A percentile compares a stretch with the other conserved stretches of the same genome.
phyloP scores from a whole-genome alignment of 2,113 vertebrate species.

The Ramphastos sulfuratus region DNA sequence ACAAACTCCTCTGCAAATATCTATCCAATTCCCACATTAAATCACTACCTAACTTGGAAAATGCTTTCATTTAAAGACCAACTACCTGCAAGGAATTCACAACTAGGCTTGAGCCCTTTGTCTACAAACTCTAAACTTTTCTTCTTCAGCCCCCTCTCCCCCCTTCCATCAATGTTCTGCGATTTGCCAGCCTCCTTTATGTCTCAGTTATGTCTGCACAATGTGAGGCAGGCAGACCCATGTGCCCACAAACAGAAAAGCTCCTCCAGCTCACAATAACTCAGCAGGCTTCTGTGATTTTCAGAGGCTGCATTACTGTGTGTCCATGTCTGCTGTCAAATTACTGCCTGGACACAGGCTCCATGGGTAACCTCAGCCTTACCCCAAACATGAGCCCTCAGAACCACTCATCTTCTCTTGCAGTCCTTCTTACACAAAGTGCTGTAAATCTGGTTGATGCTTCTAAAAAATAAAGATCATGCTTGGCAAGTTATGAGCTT shows the following conservation, averaged over 20 bases:
- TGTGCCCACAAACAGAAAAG: slow-evolving; percentile 53
- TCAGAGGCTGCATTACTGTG: slow-evolving; percentile 28
- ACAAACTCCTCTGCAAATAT: background rate
- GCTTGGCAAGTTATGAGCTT: background rate
- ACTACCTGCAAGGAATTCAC: slow-evolving; percentile 36
- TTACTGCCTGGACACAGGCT: slow-evolving; percentile 31
- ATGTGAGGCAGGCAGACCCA: slow-evolving; percentile 39
- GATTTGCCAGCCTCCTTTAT: slow-evolving; percentile 56
- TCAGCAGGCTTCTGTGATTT: slow-evolving; percentile 57
- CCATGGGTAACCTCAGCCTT: slow-evolving; percentile 18
- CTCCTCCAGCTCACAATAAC: slow-evolving; percentile 62
- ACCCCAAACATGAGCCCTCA: slow-evolving; percentile 3
- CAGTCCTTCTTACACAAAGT: background rate
- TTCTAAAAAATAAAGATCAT: background rate
- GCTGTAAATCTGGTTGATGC: background rate
- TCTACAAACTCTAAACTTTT: slow-evolving; percentile 14
- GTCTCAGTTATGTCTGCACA: slow-evolving; percentile 54
- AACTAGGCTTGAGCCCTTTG: slow-evolving; percentile 25
- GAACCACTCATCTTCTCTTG: slow-evolving; percentile 12
- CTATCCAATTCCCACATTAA: background rate
- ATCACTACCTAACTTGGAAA: background rate
- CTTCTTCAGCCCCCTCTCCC: background rate
- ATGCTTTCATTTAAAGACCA: background rate
- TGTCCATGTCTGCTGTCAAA: slow-evolving; percentile 51
- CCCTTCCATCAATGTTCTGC: background rate